A percentile compares a stretch with the other conserved stretches of the same genome.
Conservation (phyloP, 2,113 vertebrate species). For the Terrapene triunguis region DNA sequence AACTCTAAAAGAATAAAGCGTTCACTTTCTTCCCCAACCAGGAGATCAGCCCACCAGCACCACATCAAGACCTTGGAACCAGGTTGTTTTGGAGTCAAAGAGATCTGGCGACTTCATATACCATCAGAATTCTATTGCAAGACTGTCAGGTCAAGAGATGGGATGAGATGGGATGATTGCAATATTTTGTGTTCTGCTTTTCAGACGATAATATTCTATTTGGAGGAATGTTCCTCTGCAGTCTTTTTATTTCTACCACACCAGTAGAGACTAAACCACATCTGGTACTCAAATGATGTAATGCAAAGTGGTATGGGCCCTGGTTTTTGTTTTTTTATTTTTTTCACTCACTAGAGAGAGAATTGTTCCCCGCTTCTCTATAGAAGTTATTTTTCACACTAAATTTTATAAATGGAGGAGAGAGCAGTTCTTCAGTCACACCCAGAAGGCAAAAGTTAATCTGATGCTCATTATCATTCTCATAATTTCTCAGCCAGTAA, state of each 20-base stretch:
- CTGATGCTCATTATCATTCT: too few relatives aligned
- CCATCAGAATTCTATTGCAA: background rate
- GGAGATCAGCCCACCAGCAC: background rate
- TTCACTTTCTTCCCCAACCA: background rate
- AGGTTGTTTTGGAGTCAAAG: background rate
- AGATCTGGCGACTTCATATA: background rate
- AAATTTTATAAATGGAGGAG: too few relatives aligned
- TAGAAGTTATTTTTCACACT: too few relatives aligned
- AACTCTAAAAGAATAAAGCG: background rate
- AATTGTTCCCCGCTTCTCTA: too few relatives aligned
- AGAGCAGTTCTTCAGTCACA: too few relatives aligned
- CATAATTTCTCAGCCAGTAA: too few relatives aligned
- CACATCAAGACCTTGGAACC: background rate
- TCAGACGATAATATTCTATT: background rate
- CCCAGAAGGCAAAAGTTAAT: too few relatives aligned
- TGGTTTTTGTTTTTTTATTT: too few relatives aligned
- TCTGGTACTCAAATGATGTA: too few relatives aligned
- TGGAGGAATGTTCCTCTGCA: background rate
- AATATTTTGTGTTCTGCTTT: background rate
- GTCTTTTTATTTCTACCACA: background rate
- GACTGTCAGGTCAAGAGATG: background rate
- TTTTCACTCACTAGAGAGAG: too few relatives aligned
- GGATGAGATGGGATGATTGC: background rate
- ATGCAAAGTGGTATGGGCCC: too few relatives aligned
- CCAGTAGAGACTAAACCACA: background rate